These are phyloP conservation scores for Cheilosia pagana DNA, from an alignment of 2,888 invertebrate species.

Conservation along the genomic window DNA sequence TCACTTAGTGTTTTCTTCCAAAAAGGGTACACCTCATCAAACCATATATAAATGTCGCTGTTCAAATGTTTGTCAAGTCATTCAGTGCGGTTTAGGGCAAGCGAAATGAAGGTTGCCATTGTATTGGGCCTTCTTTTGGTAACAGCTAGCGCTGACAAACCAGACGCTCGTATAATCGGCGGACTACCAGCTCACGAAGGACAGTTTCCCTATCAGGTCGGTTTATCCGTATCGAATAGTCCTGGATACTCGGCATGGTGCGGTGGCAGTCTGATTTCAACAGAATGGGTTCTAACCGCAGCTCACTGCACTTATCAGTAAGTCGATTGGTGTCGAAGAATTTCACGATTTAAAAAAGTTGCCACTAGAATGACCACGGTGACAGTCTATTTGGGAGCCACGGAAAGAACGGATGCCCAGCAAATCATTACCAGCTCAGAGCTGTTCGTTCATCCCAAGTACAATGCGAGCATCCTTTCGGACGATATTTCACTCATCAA, in stretches of 20 bases:
- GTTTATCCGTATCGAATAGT: constrained; percentile 76
- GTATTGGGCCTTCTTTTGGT: too few relatives aligned
- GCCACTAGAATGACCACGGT: neutral
- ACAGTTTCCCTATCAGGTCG: constrained; percentile 77
- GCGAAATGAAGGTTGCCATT: too few relatives aligned
- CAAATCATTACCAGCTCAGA: constrained; percentile 75
- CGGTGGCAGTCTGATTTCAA: constrained; percentile 79
- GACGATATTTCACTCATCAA: constrained; percentile 80
- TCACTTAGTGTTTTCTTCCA: too few relatives aligned
- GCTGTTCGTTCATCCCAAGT: constrained; percentile 76
- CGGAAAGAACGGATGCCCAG: constrained; percentile 74
- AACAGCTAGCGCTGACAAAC: neutral
- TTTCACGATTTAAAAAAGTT: neutral
- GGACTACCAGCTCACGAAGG: constrained; percentile 31
- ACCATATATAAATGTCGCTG: too few relatives aligned
- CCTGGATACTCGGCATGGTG: constrained; percentile 77
- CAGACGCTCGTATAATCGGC: constrained; percentile 47
- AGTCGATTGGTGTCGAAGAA: constrained; percentile 1
- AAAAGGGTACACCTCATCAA: too few relatives aligned
- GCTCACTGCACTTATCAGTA: constrained; percentile 80
- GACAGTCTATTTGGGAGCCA: constrained; percentile 78
- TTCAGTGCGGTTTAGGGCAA: too few relatives aligned
- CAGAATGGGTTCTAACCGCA: constrained; percentile 80
- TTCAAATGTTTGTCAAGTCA: too few relatives aligned
- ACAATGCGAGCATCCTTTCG: constrained; percentile 75